These are phyloP conservation scores for Anagyrus pseudococci DNA, from an alignment of 2,888 invertebrate genomes.

Conservation along the genomic window DNA sequence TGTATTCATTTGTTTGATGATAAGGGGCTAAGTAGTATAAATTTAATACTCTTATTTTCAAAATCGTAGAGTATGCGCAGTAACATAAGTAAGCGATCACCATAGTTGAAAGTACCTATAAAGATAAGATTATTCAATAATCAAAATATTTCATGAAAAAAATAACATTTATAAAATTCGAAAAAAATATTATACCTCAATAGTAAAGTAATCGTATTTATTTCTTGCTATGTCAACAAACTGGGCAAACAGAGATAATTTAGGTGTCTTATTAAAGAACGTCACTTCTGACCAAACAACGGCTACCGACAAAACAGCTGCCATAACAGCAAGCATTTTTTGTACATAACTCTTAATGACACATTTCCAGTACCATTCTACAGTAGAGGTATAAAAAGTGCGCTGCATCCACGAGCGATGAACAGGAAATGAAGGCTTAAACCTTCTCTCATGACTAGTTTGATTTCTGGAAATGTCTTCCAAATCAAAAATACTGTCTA, in stretches of 20 bases:
- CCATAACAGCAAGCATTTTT: conserved; percentile 74
- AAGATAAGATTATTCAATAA: conserved; percentile 13
- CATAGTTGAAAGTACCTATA: conserved; percentile 85
- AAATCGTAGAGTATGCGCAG: conserved; percentile 97
- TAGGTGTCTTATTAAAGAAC: conserved; percentile 92
- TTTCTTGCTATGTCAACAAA: conserved; percentile 83
- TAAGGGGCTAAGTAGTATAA: conserved; percentile 96
- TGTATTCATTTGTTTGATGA: conserved; percentile 98
- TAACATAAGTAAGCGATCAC: conserved; percentile 95
- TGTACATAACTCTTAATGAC: conserved; percentile 78
- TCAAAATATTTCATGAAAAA: not conserved
- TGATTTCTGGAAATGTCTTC: conserved; percentile 89
- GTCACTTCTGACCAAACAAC: conserved; percentile 99
- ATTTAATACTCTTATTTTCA: conserved; percentile 94
- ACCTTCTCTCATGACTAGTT: conserved; percentile 66
- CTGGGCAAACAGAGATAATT: conserved; percentile 95
- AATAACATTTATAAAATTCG: conserved; percentile 2
- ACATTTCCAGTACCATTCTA: conserved; percentile 99
- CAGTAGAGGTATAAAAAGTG: conserved; percentile 70
- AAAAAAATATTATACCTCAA: conserved; percentile 74
- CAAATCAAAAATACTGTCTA: conserved; percentile 79
- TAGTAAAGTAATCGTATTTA: conserved; percentile 90
- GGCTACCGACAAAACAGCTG: conserved; percentile 81
- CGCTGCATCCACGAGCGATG: conserved; percentile 68
- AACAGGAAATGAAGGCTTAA: conserved; percentile 75